Evolutionary conservation across 2,888 invertebrate species (phyloP).

Genomic region (Erebia palarica): DNA sequence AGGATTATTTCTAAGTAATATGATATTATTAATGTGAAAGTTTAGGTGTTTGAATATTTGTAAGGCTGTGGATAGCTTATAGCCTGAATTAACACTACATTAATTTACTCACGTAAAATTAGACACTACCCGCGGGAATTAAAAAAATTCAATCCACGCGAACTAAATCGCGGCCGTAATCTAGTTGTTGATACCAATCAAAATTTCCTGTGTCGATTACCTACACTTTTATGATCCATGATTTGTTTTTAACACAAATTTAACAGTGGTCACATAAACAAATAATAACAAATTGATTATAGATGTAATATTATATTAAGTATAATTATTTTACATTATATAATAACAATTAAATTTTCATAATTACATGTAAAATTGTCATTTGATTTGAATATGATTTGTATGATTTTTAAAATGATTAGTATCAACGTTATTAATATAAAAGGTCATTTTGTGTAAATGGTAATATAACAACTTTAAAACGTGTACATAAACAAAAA

Average conservation of each 20-base stretch:
- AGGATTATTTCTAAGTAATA: no score
- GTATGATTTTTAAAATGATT: neutral
- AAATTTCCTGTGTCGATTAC: neutral
- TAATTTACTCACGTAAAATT: no score
- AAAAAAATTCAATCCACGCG: no score
- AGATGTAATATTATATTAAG: neutral
- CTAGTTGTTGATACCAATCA: neutral
- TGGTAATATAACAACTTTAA: neutral
- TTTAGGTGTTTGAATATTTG: no score
- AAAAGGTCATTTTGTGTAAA: neutral
- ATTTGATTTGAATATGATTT: slow-evolving; percentile 3
- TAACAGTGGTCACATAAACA: neutral
- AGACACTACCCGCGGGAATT: no score
- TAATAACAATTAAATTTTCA: slow-evolving; percentile 4
- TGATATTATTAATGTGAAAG: no score
- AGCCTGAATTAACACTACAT: no score
- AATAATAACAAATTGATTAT: neutral
- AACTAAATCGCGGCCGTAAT: no score
- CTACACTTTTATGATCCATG: neutral
- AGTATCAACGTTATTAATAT: neutral
- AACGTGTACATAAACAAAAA: no score
- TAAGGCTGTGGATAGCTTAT: no score
- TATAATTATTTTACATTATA: neutral
- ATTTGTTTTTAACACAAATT: neutral
- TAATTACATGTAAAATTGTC: neutral